Evolutionary conservation across 2,113 vertebrate species (phyloP), one percentile per base, ranked within the genome.

Genomic region (Hippoglossus stenolepis): DNA sequence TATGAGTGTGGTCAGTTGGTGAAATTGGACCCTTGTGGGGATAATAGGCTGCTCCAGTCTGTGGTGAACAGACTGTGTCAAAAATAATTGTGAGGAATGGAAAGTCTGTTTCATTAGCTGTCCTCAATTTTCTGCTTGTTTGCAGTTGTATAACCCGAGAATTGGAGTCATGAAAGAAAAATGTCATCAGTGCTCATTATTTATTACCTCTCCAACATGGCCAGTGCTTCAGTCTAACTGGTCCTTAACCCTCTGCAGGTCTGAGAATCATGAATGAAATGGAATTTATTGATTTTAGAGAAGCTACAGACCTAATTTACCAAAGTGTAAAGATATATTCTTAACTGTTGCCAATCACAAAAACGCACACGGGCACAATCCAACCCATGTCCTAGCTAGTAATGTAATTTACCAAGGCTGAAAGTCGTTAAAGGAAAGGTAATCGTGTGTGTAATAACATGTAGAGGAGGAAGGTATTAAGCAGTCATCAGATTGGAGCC

Each of bases 381-480:
- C 13, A 59, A n/a, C 5, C 28, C 56, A 49, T 40, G 43, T 45
- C 65, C 40, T 84, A 62, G 24, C 65, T 75, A 40, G 49, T 73
- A 47, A 71, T 58, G 26, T 51, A 64, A 49, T 77, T 79, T 54
- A 60, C 21, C 3, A 11, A 26, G n/a, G 43, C 62, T 85, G 56
- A 68, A 69, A 70, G 69, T 60, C 2, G 1, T 85, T 79, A 68
- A 62, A 69, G 35, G 45, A 70, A 75, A 77, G 45, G 18, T 86
- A 85, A 72, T 80, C 71, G 45, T 68, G 67, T 82, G 81, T 74
- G 69, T 77, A 81, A 76, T 71, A 76, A 80, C 82, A 78, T 57
- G 71, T 75, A 57, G 61, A 60, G 21, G 58, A 47, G 69, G 31
- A 35, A 21, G 53, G 40, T 69, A 24, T 78, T 54, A 80, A 60